A percentile compares a stretch with the other conserved stretches of the same genome.
Conservation (phyloP, 1,140 invertebrate genomes). For the Trichomalopsis sarcophagae region DNA sequence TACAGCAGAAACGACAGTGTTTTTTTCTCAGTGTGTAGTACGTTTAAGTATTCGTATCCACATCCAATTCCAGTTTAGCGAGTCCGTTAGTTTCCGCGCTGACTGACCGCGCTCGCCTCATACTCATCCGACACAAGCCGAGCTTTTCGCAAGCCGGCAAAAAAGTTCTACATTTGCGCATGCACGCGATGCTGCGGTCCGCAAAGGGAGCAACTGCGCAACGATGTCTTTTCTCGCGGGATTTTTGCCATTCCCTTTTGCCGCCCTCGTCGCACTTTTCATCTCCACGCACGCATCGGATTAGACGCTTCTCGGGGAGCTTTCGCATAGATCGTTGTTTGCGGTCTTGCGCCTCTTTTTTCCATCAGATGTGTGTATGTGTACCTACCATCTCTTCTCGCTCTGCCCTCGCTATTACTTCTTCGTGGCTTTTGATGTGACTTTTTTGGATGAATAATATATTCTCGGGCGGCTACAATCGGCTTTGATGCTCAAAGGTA, state of each 20-base stretch:
- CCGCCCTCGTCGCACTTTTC: conserved; percentile 46
- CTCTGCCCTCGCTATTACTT: neutral
- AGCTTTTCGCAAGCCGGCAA: neutral
- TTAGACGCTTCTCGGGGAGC: conserved; percentile 33
- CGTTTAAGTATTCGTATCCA: too few species aligned
- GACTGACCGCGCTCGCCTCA: neutral
- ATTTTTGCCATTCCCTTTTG: conserved; percentile 49
- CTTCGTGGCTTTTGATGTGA: conserved; percentile 31
- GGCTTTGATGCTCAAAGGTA: conserved; percentile 29
- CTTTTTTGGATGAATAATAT: conserved; percentile 45
- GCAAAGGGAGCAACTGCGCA: conserved; percentile 43
- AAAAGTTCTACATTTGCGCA: conserved; percentile 54
- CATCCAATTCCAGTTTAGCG: conserved; percentile 42
- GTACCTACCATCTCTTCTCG: neutral
- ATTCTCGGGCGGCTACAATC: conserved; percentile 16
- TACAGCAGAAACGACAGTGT: too few species aligned
- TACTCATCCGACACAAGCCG: conserved; percentile 7
- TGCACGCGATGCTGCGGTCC: neutral
- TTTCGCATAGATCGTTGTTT: conserved; percentile 43
- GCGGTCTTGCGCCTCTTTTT: neutral
- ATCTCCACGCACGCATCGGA: conserved; percentile 48
- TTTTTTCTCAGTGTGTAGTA: too few species aligned
- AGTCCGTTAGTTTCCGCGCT: conserved; percentile 11
- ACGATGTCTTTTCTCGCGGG: conserved; percentile 39
- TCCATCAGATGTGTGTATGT: neutral